Evolutionary conservation across 2,113 vertebrate species (phyloP).

Genomic region (Anolis sagrei): DNA sequence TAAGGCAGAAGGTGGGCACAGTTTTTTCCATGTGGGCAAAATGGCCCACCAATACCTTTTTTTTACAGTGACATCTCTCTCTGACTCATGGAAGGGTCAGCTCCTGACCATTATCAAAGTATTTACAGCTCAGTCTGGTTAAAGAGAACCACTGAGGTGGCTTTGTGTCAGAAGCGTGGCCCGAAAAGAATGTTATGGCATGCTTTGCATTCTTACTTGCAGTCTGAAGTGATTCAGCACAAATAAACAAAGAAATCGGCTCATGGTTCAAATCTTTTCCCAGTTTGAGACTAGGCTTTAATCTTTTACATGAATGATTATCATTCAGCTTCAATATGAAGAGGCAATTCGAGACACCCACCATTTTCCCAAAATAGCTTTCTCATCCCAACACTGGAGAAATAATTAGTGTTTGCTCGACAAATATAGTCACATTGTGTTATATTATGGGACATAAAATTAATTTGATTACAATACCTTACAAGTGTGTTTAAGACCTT

Average conservation of each 20-base stretch:
- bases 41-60: too few species aligned
- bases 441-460: conserved; percentile 18
- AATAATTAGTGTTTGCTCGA: not conserved
- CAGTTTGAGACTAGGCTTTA: not conserved
- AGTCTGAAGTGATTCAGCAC: not conserved
- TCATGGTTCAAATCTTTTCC: not conserved
- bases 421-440: not conserved
- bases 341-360: not conserved
- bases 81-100: too few species aligned
- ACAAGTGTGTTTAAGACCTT: conserved; percentile 24
- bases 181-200: not conserved
- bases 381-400: not conserved
- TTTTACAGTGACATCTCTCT: too few species aligned
- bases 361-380: conserved; percentile 1
- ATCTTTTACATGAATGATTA: not conserved
- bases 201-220: not conserved
- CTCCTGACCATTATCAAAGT: too few species aligned
- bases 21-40: too few species aligned
- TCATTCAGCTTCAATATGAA: conserved; percentile 4
- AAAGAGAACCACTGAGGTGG: not conserved
- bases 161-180: not conserved
- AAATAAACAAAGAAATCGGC: not conserved
- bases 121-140: not conserved
- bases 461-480: conserved; percentile 10
- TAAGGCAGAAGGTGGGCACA: too few species aligned